Evolutionary conservation across 1,140 invertebrate genomes (phyloP), one percentile per base, ranked within the genome.

Genomic region (Drosophila nikananu): DNA sequence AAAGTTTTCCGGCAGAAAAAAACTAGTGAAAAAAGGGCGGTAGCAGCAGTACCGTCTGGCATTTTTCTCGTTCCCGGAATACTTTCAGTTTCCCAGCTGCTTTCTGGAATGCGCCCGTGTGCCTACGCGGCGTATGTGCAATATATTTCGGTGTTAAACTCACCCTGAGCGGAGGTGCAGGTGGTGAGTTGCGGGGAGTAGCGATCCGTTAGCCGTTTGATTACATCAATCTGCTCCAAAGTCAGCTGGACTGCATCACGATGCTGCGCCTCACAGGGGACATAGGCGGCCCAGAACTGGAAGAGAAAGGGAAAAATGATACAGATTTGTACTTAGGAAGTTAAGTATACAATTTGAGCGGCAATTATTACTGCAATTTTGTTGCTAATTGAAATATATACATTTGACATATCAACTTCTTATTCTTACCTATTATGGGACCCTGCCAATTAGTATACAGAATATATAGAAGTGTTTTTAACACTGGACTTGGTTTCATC

Each of bases 251-350:
- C 96, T 1, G 97, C 96, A 81, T 97, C 96, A 63, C 96, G 95
- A 90, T 96, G 95, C 89, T 98, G 97, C 3, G 97, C 95, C 62
- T 96, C 95, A 92, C 98, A 98, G 0, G 96, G 96, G 0, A 97
- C 97, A 91, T 98, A 98, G 0, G 97, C 97, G 0, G 97, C 97
- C 97, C 97, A 98, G 93, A 98, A 98, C 95, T 98, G 95, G 5
- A 93, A 80, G 3, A 23, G 30, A 8, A 30, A 19, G 32, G 7
- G 44, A 3, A 63, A 21, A 46, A 48, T 13, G 32, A 32, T 3
- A 32, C 10, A 15, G 17, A 32, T 52, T 13, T 19, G n/a, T 7
- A 19, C 12, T 52, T 12, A 1, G 15, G 21, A 21, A 37, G 21
- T 17, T 35, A 5, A 37, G 10, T 21, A 5, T 35, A 9, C 7